A percentile compares a stretch with the other conserved stretches of the same genome.
Evolutionary conservation across 2,113 vertebrate genomes (phyloP).

Genomic region (Erpornis zantholeuca): DNA sequence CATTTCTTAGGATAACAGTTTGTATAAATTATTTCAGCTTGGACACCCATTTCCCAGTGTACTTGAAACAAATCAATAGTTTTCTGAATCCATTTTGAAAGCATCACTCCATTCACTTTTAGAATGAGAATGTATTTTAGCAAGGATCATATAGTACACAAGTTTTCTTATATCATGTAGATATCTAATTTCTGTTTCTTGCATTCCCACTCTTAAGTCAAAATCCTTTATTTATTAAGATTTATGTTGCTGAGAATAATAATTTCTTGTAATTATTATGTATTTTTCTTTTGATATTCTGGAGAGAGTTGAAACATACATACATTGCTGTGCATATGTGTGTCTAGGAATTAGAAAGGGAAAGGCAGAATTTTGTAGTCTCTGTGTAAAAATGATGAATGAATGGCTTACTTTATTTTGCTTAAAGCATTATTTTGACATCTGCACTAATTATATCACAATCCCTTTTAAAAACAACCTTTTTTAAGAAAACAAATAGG

Average conservation of each 20-base stretch:
- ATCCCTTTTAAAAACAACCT: background rate
- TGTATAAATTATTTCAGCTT: background rate
- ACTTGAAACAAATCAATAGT: background rate
- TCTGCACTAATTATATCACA: background rate
- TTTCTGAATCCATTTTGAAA: background rate
- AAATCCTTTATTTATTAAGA: background rate
- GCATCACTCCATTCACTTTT: background rate
- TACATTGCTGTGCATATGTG: rapidly evolving
- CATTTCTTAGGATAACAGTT: background rate
- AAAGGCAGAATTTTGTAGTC: background rate
- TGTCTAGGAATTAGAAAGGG: background rate
- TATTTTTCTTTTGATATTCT: background rate
- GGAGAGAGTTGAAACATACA: background rate
- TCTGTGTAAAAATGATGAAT: background rate
- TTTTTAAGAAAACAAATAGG: background rate
- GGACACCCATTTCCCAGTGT: background rate
- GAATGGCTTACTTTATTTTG: background rate
- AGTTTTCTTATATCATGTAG: background rate
- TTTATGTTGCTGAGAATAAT: background rate
- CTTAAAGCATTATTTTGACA: background rate
- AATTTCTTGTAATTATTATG: background rate
- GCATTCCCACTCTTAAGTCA: background rate
- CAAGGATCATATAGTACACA: background rate
- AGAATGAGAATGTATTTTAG: background rate
- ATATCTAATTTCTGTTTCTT: background rate